phyloP scores from a whole-genome alignment of 2,113 vertebrate species.

The Petromus typicus region DNA sequence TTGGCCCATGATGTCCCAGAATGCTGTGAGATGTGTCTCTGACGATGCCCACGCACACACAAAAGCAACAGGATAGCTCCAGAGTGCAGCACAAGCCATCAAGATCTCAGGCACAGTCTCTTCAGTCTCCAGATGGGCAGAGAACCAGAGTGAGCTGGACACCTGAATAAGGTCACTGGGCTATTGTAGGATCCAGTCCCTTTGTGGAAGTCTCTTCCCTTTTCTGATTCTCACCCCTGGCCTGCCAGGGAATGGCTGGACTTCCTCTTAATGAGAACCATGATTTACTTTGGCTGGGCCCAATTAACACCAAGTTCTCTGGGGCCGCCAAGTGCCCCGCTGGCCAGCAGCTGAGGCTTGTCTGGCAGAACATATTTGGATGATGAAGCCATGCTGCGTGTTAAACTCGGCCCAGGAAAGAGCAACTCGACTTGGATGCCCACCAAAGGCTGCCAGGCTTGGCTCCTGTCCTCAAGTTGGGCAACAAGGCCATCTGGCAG shows the following conservation, averaged over 20 bases:
- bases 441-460: conserved; percentile 79
- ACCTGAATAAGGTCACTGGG: not conserved
- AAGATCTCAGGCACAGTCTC: not conserved
- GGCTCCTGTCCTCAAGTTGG: conserved; percentile 75
- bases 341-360: conserved; percentile 85
- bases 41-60: not conserved
- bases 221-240: conserved; percentile 44
- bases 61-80: not conserved
- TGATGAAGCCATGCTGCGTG: conserved; percentile 86
- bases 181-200: not conserved
- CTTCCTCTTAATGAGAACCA: conserved; percentile 72
- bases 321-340: conserved; percentile 82
- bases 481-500: conserved; percentile 82
- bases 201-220: not conserved
- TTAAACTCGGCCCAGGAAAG: conserved; percentile 84
- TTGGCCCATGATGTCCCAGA: not conserved
- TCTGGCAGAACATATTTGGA: conserved; percentile 88
- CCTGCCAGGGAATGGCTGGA: conserved; percentile 61
- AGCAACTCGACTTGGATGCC: conserved; percentile 80
- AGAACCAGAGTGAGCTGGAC: not conserved
- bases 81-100: not conserved
- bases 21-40: not conserved
- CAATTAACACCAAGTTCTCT: conserved; percentile 79
- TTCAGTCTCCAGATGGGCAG: not conserved
- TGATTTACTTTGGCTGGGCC: conserved; percentile 68